These are phyloP conservation scores for Automeris io DNA, from an alignment of 2,888 invertebrate species.

Conservation along the genomic window DNA sequence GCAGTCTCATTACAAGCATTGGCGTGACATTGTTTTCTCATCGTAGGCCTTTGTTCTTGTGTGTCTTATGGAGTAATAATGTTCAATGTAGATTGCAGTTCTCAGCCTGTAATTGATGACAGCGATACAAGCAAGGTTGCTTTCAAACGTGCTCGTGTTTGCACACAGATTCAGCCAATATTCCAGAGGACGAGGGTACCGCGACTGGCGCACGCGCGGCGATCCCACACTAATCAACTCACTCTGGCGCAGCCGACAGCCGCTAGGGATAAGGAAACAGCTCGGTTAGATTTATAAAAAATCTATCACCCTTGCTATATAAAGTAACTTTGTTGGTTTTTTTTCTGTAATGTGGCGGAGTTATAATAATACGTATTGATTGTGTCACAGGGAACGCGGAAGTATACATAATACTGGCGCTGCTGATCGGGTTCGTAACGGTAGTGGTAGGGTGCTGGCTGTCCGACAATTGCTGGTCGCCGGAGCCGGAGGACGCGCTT, in stretches of 20 bases:
- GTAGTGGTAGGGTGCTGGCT: constrained; percentile 87
- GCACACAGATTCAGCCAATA: constrained; percentile 76
- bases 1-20: constrained; percentile 52
- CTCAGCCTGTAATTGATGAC: constrained; percentile 20
- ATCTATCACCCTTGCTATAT: background rate
- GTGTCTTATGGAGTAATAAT: constrained; percentile 8
- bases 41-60: constrained; percentile 42
- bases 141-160: constrained; percentile 29
- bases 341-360: too few species aligned
- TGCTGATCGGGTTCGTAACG: constrained; percentile 83
- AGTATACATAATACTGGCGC: constrained; percentile 84
- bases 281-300: constrained; percentile 60
- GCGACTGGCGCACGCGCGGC: constrained; percentile 82
- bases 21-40: constrained; percentile 43
- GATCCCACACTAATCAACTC: constrained; percentile 85
- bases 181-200: constrained; percentile 80
- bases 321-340: too few species aligned
- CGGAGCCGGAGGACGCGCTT: constrained; percentile 81
- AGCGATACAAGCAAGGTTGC: constrained; percentile 5
- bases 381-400: constrained; percentile 81
- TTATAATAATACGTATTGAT: constrained; percentile 7
- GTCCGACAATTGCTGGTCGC: constrained; percentile 87
- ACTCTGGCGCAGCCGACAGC: constrained; percentile 85
- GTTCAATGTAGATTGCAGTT: constrained; percentile 10
- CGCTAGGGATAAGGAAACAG: constrained; percentile 82